Conservation (phyloP, 2,888 invertebrate species). For the Sialis lutaria region DNA sequence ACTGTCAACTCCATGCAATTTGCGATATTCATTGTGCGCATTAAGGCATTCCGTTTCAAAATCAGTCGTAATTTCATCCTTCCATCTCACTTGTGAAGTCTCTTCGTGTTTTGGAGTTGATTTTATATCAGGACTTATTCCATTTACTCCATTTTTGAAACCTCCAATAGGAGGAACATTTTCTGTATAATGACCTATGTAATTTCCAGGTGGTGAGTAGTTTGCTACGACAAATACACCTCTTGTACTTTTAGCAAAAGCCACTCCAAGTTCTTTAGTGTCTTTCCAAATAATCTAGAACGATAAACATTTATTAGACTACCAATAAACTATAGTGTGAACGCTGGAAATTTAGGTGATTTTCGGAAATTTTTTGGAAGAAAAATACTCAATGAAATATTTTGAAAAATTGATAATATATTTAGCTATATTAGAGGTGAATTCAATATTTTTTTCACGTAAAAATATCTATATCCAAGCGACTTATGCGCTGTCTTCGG, state of each 20-base stretch:
- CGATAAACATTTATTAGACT: too few species aligned
- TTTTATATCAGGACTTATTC: background rate
- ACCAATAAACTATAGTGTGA: too few species aligned
- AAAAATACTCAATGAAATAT: too few species aligned
- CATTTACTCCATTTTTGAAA: slow-evolving; percentile 8
- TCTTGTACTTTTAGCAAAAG: slow-evolving; percentile 37
- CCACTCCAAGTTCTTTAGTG: slow-evolving; percentile 56
- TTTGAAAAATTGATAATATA: too few species aligned
- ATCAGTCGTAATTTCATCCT: slow-evolving; percentile 13
- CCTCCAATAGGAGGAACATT: slow-evolving; percentile 49
- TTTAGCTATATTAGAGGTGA: too few species aligned
- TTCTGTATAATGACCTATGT: slow-evolving; percentile 48
- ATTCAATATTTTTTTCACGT: too few species aligned
- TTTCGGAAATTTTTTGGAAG: too few species aligned
- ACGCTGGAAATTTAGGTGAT: too few species aligned
- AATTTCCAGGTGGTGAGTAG: slow-evolving; percentile 80
- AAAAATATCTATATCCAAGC: too few species aligned
- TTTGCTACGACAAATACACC: slow-evolving; percentile 76
- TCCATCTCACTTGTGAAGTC: background rate
- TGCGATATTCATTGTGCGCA: slow-evolving; percentile 57
- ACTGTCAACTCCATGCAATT: slow-evolving; percentile 48
- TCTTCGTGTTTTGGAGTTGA: background rate
- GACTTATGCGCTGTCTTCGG: too few species aligned
- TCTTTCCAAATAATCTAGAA: slow-evolving; percentile 46
- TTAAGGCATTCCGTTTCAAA: slow-evolving; percentile 56